Conservation (phyloP, 1,140 invertebrate genomes). For the Drosophila quadrilineata region DNA sequence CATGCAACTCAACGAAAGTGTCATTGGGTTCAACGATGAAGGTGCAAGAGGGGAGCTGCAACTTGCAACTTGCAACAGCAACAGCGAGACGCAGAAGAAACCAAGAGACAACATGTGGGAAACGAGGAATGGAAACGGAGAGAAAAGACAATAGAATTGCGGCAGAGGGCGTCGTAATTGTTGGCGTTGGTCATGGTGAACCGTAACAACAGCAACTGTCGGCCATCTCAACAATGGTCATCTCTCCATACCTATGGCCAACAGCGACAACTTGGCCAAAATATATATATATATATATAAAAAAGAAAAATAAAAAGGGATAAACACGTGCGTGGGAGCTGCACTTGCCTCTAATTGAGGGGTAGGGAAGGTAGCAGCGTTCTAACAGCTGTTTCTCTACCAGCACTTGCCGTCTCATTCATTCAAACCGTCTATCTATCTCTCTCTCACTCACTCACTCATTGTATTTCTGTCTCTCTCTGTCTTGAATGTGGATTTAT, state of each 20-base stretch:
- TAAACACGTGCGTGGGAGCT: constrained; percentile 64
- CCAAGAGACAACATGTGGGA: constrained; percentile 56
- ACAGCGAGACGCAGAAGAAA: neutral
- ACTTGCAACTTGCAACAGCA: constrained; percentile 6
- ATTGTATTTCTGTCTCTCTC: constrained; percentile 21
- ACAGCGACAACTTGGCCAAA: neutral
- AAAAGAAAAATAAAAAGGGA: too few species aligned
- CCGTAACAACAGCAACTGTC: constrained; percentile 78
- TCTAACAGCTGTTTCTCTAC: constrained; percentile 25
- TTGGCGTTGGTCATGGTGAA: constrained; percentile 78
- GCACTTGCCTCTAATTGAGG: constrained; percentile 52
- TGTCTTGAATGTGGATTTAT: constrained; percentile 63
- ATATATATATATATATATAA: too few species aligned
- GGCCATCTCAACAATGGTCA: constrained; percentile 11
- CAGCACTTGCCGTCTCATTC: neutral
- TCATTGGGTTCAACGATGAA: too few species aligned
- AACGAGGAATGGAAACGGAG: constrained; percentile 67
- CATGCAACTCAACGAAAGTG: too few species aligned
- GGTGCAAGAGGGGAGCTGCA: constrained; percentile 9
- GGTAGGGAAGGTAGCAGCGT: constrained; percentile 12
- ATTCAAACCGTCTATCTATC: too few species aligned
- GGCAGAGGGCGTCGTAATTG: constrained; percentile 60
- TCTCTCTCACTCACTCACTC: neutral
- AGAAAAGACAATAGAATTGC: constrained; percentile 78
- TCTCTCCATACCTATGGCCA: neutral